Conservation (phyloP, 1,140 invertebrate genomes). For the Drosophila nikananu region DNA sequence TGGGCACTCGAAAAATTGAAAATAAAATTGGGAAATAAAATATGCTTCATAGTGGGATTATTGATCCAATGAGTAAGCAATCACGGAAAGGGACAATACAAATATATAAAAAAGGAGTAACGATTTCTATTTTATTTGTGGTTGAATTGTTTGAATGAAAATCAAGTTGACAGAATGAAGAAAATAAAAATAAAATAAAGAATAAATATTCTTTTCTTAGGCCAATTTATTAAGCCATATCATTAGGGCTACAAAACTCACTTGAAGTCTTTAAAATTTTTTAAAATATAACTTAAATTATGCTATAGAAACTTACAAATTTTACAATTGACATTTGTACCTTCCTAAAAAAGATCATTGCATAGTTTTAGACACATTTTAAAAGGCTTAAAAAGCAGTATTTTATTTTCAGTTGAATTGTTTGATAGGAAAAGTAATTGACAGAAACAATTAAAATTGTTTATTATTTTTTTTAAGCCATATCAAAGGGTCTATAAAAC, state of each 20-base stretch:
- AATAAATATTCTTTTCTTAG: not conserved
- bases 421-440: no score
- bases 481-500: no score
- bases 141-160: not conserved
- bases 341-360: no score
- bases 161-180: no score
- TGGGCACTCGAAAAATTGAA: slow-evolving; percentile 18
- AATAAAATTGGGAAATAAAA: not conserved
- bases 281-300: not conserved
- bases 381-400: no score
- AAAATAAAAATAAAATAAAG: no score
- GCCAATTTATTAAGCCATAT: not conserved
- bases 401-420: no score
- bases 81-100: not conserved
- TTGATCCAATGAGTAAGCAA: slow-evolving; percentile 5
- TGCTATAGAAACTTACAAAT: no score
- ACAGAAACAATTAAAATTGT: no score
- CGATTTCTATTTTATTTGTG: not conserved
- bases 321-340: no score
- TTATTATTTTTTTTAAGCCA: no score
- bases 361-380: no score
- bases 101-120: not conserved
- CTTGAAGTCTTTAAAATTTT: not conserved
- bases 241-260: not conserved
- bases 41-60: not conserved